phyloP scores from a whole-genome alignment of 1,140 invertebrate genomes.

The Drosophila pandora region DNA sequence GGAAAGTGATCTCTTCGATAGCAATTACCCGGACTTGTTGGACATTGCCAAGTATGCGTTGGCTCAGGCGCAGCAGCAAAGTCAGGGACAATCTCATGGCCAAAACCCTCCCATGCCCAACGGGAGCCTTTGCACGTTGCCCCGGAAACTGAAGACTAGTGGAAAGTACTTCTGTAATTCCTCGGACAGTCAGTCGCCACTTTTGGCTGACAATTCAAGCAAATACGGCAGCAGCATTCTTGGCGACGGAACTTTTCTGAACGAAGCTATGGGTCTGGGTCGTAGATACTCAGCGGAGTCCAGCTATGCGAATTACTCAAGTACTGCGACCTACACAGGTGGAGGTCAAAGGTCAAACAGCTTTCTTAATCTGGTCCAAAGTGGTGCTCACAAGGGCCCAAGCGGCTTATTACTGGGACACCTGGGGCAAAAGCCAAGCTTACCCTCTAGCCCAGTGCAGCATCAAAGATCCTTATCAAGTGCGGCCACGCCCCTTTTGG shows the following conservation, averaged over 20 bases:
- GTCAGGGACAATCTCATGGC: constrained; percentile 58
- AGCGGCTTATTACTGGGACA: constrained; percentile 28
- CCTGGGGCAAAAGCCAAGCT: constrained; percentile 54
- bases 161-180: constrained; percentile 84
- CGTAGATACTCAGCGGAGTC: constrained; percentile 77
- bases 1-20: constrained; percentile 86
- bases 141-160: constrained; percentile 84
- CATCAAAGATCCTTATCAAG: constrained; percentile 78
- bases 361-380: constrained; percentile 79
- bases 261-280: constrained; percentile 75
- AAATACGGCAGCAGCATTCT: constrained; percentile 82
- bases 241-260: constrained; percentile 77
- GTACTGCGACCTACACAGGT: constrained; percentile 70
- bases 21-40: constrained; percentile 88
- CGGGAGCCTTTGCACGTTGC: constrained; percentile 86
- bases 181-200: constrained; percentile 88
- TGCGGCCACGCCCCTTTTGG: constrained; percentile 78
- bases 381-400: constrained; percentile 61
- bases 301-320: constrained; percentile 75
- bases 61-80: constrained; percentile 63
- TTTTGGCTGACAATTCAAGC: constrained; percentile 84
- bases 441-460: constrained; percentile 78
- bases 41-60: constrained; percentile 86
- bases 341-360: constrained; percentile 77
- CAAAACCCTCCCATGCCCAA: constrained; percentile 55